Base-by-base conservation (phyloP, 1,140 invertebrate species). In the Palaemon carinicauda region DNA sequence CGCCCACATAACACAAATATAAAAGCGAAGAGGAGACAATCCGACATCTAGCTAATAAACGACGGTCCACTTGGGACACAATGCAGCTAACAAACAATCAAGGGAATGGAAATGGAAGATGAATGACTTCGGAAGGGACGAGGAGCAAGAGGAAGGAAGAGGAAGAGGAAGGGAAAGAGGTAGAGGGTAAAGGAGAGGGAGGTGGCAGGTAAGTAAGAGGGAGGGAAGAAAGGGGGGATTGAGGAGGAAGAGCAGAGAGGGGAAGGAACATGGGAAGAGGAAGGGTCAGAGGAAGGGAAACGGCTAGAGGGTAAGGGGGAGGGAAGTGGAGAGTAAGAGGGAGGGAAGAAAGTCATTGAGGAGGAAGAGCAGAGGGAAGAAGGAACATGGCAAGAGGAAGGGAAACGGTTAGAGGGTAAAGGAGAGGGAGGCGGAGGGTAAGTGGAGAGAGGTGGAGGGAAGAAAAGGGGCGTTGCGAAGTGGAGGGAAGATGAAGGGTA, bases 361-460 rank as follows among this genome's bases (percentile, higher is more conserved):
- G n/a, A 3, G 3, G n/a, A 3, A 4, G n/a, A 3, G 3, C 3
- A 3, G n/a, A 7, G 9, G n/a, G n/a, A 3, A n/a, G 3, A 1
- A 7, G n/a, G 3, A 21, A n/a, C n/a, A n/a, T n/a, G n/a, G n/a
- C 1, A 7, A 21, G 1, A n/a, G 19, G 5, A n/a, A 5, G 19
- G 27, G 19, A n/a, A n/a, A 65, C 1, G 19, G 12, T 2, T 1
- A n/a, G 19, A n/a, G 19, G 19, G 5, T n/a, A 5, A 5, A n/a
- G 19, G 19, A n/a, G 19, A 5, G 5, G 19, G 19, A n/a, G 19
- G 10, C 1, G 56, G 19, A n/a, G 5, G 19, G 56, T 1, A n/a
- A 5, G 19, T 2, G 9, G n/a, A n/a, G n/a, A n/a, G n/a, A 7
- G n/a, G n/a, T 3, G 60, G 9, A 14, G n/a, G 19, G 29, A 21